Conservation (phyloP, 1,140 invertebrate genomes). For the Hyles euphorbiae region DNA sequence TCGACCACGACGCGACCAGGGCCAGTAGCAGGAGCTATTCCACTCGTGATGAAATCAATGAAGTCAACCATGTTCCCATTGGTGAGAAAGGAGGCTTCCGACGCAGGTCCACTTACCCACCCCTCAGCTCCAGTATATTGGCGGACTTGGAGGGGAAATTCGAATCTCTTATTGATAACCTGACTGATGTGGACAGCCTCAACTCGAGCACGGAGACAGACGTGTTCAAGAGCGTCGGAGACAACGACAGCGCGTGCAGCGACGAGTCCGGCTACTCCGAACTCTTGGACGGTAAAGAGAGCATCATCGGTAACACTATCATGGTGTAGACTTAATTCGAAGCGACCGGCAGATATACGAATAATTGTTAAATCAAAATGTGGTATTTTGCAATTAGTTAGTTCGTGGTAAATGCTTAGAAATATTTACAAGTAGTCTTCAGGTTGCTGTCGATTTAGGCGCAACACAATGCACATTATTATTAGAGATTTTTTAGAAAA, state of each 20-base stretch:
- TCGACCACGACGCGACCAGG: conserved; percentile 33
- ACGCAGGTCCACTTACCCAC: conserved; percentile 67
- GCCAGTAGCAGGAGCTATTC: conserved; percentile 31
- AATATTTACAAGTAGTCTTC: too few species aligned
- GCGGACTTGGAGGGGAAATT: conserved; percentile 50
- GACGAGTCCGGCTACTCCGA: conserved; percentile 77
- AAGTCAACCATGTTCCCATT: conserved; percentile 68
- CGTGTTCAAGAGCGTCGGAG: conserved; percentile 62
- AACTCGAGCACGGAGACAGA: conserved; percentile 56
- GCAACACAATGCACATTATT: conserved; percentile 18
- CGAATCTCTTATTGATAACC: conserved; percentile 58
- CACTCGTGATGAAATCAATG: conserved; percentile 32
- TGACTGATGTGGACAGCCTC: conserved; percentile 57
- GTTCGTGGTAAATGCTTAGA: too few species aligned
- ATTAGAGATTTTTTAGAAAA: too few species aligned
- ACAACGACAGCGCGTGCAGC: conserved; percentile 76
- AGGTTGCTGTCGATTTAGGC: conserved; percentile 6
- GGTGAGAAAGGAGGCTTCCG: conserved; percentile 63
- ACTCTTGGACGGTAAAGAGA: conserved; percentile 67
- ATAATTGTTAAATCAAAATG: too few species aligned
- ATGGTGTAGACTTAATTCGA: conserved; percentile 43
- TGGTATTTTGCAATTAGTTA: too few species aligned
- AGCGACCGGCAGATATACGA: too few species aligned
- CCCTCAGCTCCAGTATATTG: conserved; percentile 38
- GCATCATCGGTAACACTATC: conserved; percentile 63